phyloP scores from a whole-genome alignment of 1,140 invertebrate species.

The Holotrichia oblita region DNA sequence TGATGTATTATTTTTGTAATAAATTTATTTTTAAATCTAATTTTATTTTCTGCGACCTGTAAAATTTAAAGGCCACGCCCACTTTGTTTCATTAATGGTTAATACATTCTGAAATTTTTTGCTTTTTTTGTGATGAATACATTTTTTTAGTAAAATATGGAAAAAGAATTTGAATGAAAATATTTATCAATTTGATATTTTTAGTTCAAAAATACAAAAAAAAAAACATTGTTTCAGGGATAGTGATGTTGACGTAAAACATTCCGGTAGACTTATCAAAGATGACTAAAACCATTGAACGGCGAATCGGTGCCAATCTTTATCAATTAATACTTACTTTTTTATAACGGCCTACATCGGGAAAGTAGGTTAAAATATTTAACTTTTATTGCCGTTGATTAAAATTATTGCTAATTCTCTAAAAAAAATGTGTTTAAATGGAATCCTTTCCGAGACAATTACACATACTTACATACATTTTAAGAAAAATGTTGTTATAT shows the following conservation, averaged over 20 bases:
- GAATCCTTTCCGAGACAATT: background rate
- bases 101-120: no score
- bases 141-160: no score
- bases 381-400: background rate
- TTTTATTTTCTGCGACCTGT: no score
- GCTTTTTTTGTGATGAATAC: no score
- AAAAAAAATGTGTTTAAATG: background rate
- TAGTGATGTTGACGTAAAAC: background rate
- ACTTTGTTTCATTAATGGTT: no score
- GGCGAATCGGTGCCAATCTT: background rate
- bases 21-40: no score
- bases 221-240: background rate
- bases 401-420: background rate
- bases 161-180: no score
- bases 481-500: background rate
- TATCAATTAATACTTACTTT: constrained; percentile 5
- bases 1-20: no score
- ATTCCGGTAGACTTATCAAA: background rate
- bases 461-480: background rate
- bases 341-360: background rate
- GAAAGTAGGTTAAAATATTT: constrained; percentile 21
- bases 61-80: no score
- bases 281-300: background rate
- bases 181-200: no score
- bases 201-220: no score